These are phyloP conservation scores for Nematostella vectensis DNA, from an alignment of 92 coral and sea anemone species.

Conservation along the genomic window DNA sequence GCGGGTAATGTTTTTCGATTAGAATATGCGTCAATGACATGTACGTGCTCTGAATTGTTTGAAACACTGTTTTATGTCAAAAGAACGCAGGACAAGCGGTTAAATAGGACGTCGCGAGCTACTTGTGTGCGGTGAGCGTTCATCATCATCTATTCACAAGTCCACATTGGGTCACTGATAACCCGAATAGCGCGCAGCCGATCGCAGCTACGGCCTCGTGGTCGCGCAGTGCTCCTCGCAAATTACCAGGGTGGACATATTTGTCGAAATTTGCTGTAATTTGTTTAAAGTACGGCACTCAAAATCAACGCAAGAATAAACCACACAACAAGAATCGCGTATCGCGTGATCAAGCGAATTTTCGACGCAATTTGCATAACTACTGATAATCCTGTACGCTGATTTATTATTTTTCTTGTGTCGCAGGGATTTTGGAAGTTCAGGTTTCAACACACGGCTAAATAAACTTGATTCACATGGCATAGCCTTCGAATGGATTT, in stretches of 20 bases:
- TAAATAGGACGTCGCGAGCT: background rate
- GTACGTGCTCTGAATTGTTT: too few species aligned
- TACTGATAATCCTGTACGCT: slow-evolving; percentile 10
- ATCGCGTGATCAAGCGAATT: slow-evolving; percentile 33
- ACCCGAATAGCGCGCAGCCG: too few species aligned
- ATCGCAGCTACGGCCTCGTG: background rate
- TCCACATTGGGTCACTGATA: too few species aligned
- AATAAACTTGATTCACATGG: too few species aligned
- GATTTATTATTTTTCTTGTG: slow-evolving; percentile 3
- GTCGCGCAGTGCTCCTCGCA: background rate
- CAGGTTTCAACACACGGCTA: too few species aligned
- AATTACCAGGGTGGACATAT: background rate
- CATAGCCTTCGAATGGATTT: too few species aligned
- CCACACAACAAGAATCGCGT: background rate
- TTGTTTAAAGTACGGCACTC: background rate
- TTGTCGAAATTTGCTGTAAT: background rate
- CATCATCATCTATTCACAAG: background rate
- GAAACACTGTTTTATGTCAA: too few species aligned
- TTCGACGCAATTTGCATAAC: slow-evolving; percentile 25
- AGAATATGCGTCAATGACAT: too few species aligned
- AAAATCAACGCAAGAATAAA: background rate
- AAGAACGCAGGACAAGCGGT: background rate
- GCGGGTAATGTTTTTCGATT: background rate
- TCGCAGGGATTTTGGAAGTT: too few species aligned
- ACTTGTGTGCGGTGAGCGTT: background rate